Evolutionary conservation across 2,888 invertebrate genomes (phyloP), one percentile per base, ranked within the genome.

Genomic region (Caenorhabditis angaria): DNA sequence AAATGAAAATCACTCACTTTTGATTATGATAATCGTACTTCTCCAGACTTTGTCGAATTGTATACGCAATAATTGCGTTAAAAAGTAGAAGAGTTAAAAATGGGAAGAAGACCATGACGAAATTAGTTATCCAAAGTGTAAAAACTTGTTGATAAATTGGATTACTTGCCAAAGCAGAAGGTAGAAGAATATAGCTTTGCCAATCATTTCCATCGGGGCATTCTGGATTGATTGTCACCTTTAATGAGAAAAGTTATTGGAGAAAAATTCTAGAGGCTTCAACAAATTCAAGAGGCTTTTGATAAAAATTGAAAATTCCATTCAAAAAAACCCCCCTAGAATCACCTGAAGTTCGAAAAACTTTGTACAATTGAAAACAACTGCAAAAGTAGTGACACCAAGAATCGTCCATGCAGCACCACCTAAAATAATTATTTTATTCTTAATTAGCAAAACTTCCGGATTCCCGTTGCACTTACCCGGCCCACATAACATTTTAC

Each of bases 61-160:
- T 94, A 6, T 96, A 92, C 88, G 96, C 95, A 86, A 97, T 96
- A 88, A 94, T 92, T 66, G 92, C 91, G 90, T 97, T 97, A 85
- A 97, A 92, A 73, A 93, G 92, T 56, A 94, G 93, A 82, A 76
- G 91, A 75, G 93, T 92, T 64, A 92, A 90, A 88, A 97, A 94
- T 2, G 97, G 97, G 82, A 97, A 91, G 83, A 94, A 91, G 89
- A 96, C 95, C 91, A 95, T 94, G 84, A 96, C 93, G 76, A 96
- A 91, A 84, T 97, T 91, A 89, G 97, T 96, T 89, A 95, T 91
- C 93, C 95, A 95, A 88, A 94, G 93, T 76, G 95, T 94, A 89
- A 97, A 97, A 51, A 77, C 80, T 71, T 83, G 80, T 24, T 81
- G 80, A 65, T 83, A 83, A 27, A 82, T 58, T 8, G 81, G 79